Evolutionary conservation across 2,797 vertebrate species (phyloP).

Genomic region (Sylvia borin): DNA sequence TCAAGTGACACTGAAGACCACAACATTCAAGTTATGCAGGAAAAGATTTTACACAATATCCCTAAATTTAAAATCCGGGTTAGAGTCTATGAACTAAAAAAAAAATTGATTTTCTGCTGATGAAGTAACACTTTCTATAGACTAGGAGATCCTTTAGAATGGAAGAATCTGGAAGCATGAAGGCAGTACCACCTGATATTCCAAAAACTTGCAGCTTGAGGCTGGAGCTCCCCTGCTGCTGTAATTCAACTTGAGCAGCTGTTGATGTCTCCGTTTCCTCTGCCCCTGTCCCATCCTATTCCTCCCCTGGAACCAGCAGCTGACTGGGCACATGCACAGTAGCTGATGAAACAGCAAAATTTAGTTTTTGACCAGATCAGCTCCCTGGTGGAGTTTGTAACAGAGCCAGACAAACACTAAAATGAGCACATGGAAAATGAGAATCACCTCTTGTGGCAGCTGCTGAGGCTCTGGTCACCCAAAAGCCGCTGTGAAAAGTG

Average conservation of each 20-base stretch:
- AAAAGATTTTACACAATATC: not conserved
- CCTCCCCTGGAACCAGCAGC: not conserved
- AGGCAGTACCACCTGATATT: not conserved
- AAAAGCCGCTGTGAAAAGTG: not conserved
- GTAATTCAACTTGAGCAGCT: not conserved
- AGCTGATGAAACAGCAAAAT: not conserved
- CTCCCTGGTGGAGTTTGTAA: not conserved
- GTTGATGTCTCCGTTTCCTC: not conserved
- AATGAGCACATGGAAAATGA: accelerated
- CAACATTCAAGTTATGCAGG: not conserved
- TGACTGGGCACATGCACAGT: accelerated
- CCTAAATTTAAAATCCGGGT: not conserved
- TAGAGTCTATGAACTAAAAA: not conserved
- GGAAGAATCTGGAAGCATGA: not conserved
- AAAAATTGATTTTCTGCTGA: not conserved
- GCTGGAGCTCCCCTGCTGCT: not conserved
- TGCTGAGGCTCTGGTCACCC: not conserved
- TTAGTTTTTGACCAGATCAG: not conserved
- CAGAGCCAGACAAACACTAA: not conserved
- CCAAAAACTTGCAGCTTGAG: not conserved
- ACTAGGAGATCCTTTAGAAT: not conserved
- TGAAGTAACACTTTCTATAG: not conserved
- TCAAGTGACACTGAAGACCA: not conserved
- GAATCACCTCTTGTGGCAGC: not conserved
- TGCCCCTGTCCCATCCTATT: not conserved